phyloP scores from a whole-genome alignment of 2,797 vertebrate species.

The Erethizon dorsatum region DNA sequence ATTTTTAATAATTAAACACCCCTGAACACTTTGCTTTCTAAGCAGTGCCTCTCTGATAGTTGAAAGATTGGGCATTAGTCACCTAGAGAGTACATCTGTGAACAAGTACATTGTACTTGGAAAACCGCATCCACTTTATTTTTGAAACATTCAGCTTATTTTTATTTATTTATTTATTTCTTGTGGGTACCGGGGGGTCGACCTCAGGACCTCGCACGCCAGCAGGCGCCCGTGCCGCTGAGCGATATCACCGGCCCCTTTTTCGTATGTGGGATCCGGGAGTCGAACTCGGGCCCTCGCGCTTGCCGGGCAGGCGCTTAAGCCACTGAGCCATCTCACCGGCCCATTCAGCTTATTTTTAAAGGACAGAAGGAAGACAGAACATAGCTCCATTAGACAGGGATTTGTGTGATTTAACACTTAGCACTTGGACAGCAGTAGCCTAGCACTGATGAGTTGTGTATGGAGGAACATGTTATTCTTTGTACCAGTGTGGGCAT shows the following conservation, averaged over 20 bases:
- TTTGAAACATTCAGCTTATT: not conserved
- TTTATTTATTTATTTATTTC: too few species aligned
- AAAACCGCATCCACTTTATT: not conserved
- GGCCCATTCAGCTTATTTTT: not conserved
- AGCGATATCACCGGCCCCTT: too few species aligned
- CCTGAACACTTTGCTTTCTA: not conserved
- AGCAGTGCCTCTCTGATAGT: not conserved
- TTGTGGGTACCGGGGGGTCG: too few species aligned
- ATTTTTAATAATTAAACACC: not conserved
- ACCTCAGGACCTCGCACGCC: too few species aligned
- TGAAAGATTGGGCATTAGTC: not conserved
- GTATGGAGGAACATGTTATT: not conserved
- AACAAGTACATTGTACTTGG: not conserved
- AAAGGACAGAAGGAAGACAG: not conserved
- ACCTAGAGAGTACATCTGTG: not conserved
- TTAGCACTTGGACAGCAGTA: not conserved
- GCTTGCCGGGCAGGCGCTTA: too few species aligned
- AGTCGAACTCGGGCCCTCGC: too few species aligned
- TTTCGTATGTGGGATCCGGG: too few species aligned
- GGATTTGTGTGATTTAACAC: not conserved
- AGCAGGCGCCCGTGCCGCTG: too few species aligned
- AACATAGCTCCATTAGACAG: not conserved
- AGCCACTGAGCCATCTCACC: too few species aligned
- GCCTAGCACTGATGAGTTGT: not conserved
- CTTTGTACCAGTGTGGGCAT: not conserved